Conservation (phyloP, 2,113 vertebrate genomes). For the Anseranas semipalmata region DNA sequence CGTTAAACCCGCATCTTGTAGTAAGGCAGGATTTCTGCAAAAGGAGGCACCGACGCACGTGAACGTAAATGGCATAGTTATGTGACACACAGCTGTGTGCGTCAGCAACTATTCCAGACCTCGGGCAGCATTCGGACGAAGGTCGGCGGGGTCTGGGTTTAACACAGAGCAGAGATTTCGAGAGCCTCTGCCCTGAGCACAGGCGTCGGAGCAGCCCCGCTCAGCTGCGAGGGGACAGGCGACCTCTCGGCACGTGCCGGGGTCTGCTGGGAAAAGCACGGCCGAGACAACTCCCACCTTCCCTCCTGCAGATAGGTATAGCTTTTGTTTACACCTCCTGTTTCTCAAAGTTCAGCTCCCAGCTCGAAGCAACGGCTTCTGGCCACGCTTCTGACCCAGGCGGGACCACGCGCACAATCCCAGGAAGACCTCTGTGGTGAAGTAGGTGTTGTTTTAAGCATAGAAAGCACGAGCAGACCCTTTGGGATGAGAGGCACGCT, state of each 20-base stretch:
- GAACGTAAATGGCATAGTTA: background rate
- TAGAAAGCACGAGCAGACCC: background rate
- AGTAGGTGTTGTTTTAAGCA: background rate
- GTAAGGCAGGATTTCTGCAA: background rate
- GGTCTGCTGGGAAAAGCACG: background rate
- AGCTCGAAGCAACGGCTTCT: background rate
- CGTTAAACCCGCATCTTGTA: background rate
- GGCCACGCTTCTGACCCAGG: background rate
- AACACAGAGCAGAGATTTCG: background rate
- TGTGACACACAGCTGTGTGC: background rate
- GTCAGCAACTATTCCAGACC: background rate
- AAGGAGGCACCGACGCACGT: background rate
- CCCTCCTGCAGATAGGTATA: background rate
- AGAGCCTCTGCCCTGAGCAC: rapidly evolving
- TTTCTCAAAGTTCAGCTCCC: background rate
- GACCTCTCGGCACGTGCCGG: background rate
- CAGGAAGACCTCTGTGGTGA: background rate
- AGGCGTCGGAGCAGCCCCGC: rapidly evolving
- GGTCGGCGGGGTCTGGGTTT: background rate
- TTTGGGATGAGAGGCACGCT: background rate
- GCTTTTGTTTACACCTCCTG: background rate
- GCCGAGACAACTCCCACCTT: background rate
- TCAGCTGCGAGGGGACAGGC: background rate
- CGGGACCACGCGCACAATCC: too few relatives aligned
- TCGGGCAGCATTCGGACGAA: background rate